Evolutionary conservation across 2,888 invertebrate genomes (phyloP), one percentile per base, ranked within the genome.

Genomic region (Drosophila phalerata): DNA sequence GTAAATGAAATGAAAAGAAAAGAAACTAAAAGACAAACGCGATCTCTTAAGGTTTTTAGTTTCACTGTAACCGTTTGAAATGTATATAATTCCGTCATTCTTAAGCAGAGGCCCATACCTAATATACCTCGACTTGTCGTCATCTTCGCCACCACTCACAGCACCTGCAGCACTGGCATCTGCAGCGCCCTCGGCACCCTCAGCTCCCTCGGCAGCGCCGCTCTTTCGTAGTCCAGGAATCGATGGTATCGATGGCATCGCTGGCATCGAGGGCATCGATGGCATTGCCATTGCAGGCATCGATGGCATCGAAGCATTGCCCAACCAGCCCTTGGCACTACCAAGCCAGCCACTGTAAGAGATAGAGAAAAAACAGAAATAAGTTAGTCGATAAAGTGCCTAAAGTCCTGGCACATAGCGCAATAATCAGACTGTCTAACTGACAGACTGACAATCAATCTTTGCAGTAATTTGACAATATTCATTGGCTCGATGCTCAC

Each of bases 111-210:
- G 94, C 95, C 95, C 95, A 94, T 95, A 95, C 95, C 95, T 95
- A 94, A 93, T 95, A 93, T 95, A 96, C 96, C 96, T 96, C 93
- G 96, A 96, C 94, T 97, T 96, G 94, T 97, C 97, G 93, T 97
- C 97, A 93, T 97, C 97, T 90, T 97, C 97, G 83, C 84, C 90
- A 81, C 87, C 90, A 90, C 89, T 91, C 81, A 87, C 90, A 77
- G 81, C 89, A 73, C 85, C 89, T 69, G 75, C 81, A 73, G 81
- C 87, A 49, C 83, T 85, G 69, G 63, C 79, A 61, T 81, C 81
- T 38, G 77, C 79, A 60, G 77, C 69, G 34, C 74, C 81, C 43
- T 88, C 83, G 49, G 57, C 84, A 22, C 76, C 88, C 47, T 76
- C 84, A 49, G 81, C 79, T 56, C 83, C 88, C 64, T 93, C 81